Evolutionary conservation across 2,888 invertebrate species (phyloP), one percentile per base, ranked within the genome.

Genomic region (Stramonita haemastoma): DNA sequence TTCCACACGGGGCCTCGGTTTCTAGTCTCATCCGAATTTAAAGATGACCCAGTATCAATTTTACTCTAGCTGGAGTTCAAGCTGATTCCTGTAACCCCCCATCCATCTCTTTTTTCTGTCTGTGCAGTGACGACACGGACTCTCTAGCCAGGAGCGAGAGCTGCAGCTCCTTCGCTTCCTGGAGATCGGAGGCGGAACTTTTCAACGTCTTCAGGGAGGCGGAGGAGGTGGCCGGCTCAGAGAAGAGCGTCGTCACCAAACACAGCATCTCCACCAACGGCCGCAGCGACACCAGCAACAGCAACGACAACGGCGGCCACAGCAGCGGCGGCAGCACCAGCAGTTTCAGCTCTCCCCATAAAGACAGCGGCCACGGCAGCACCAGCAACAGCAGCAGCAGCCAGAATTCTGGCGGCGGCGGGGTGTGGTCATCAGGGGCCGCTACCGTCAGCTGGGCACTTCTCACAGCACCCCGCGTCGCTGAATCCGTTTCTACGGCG

Each of bases 91-190:
- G n/a, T n/a, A n/a, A n/a, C n/a, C n/a, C n/a, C n/a, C n/a, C n/a
- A n/a, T 46, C 8, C 46, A 46, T 46, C 46, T 81, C 34, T 36
- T 32, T 34, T 17, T 19, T 81, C 36, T 83, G 46, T 86, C 5
- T 86, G 4, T 26, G 0, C 73, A 87, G 87, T 29, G 87, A 87
- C 34, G 87, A 87, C 34, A 73, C 73, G 2, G 87, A 87, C 36
- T 87, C 87, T 17, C 32, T 73, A 46, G 87, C n/a, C 11, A 83
- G 90, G 32, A 90, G 90, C 57, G 90, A 90, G 84, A 90, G 90
- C 77, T 85, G 90, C 57, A 87, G 87, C 17, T 90, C 90, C 77
- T 90, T 90, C 77, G 57, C 57, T 57, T 90, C 90, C 32, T 90
- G 90, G 90, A 66, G 87, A 1, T 90, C 90, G 0, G 90, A 90